Base-by-base conservation (phyloP, 2,797 vertebrate species). In the Serranus cabrilla region DNA sequence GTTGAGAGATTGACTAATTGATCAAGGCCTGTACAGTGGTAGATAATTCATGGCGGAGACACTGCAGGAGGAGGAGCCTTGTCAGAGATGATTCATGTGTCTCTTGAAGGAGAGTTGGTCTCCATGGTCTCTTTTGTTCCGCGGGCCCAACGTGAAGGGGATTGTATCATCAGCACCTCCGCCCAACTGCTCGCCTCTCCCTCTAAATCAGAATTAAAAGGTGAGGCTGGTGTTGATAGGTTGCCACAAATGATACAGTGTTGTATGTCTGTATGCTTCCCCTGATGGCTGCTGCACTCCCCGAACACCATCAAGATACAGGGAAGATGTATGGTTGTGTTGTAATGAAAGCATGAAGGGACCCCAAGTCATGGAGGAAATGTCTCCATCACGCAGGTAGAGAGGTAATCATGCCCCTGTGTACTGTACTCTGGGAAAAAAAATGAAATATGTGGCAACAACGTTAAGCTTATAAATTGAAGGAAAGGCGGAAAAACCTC, bases 1-100 rank as follows among this genome's bases (percentile, higher is more conserved):
- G 87, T 92, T 93, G 90, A 93, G 88, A 86, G 81, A 94, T 93
- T 92, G 92, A 94, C 92, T 94, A 95, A 94, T 95, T 94, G 94
- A 95, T 94, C 89, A 84, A 89, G 86, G 90, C 78, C 87, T 88
- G 89, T 87, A 86, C 89, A 72, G 78, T 52, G 80, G 83, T 83
- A 81, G 92, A 91, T 94, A 92, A 94, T 90, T 93, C 85, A 88
- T 76, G 78, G 87, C 62, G 47, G 86, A 75, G 84, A 86, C 82
- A 75, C 74, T 56, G 27, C 21, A 20, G 75, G 79, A 85, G 90
- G 89, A 89, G 92, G 88, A 89, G 86, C 60, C 89, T 83, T 92
- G 92, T 94, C 93, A 86, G 71, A 51, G 78, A 91, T 89, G 94
- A 94, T 94, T 93, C 89, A 93, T 92, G 91, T 57, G 67, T 92